Percentiles rank a stretch among this genome's conserved stretches.
These are phyloP conservation scores for Nesogale talazaci DNA, from an alignment of 2,113 vertebrate genomes.

Conservation along the genomic window DNA sequence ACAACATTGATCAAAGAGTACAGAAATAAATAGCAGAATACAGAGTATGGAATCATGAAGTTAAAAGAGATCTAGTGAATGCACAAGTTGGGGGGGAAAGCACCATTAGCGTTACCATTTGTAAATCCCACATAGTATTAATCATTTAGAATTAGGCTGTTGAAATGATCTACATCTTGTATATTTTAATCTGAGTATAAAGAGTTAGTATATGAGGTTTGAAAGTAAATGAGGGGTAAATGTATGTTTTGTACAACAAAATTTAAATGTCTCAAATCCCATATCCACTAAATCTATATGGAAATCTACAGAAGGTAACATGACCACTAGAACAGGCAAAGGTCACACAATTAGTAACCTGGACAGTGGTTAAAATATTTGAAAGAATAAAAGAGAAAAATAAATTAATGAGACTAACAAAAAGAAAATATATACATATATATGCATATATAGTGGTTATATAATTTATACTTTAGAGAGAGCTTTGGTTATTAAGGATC, in stretches of 20 bases:
- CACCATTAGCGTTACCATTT: neutral
- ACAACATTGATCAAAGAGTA: neutral
- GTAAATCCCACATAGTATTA: neutral
- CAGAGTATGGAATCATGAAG: neutral
- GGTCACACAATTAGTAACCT: neutral
- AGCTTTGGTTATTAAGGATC: neutral
- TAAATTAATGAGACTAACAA: neutral
- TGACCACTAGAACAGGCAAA: neutral
- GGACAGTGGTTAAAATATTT: constrained; percentile 4
- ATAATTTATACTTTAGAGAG: neutral
- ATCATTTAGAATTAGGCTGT: neutral
- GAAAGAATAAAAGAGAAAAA: constrained; percentile 8
- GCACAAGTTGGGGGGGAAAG: neutral
- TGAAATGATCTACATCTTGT: neutral
- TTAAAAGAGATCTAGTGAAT: neutral
- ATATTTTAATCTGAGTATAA: constrained; percentile 35
- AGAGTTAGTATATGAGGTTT: neutral
- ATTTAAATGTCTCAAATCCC: neutral
- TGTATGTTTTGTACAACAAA: neutral
- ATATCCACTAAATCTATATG: constrained; percentile 33
- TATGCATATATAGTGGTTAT: neutral
- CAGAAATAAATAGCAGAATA: neutral
- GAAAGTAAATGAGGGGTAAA: neutral
- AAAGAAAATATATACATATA: neutral
- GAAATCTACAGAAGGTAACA: neutral